Base-by-base conservation (phyloP, 1,140 invertebrate species). In the Eriocheir sinensis region DNA sequence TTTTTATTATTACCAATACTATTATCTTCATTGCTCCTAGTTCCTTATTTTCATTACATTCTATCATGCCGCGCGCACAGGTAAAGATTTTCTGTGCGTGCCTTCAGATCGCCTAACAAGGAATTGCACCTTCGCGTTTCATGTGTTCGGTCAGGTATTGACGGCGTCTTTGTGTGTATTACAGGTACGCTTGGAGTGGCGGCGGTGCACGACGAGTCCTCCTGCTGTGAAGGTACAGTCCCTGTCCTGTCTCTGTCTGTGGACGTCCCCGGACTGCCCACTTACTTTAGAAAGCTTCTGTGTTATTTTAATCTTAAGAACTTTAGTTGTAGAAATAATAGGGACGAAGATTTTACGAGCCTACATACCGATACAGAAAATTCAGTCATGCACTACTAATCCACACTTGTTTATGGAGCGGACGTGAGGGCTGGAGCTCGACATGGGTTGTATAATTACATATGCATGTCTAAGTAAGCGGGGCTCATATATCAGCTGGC, bases 131-230 rank as follows among this genome's bases (percentile, higher is more conserved):
- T n/a, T n/a, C n/a, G n/a, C n/a, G n/a, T n/a, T n/a, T n/a, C n/a
- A n/a, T n/a, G n/a, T n/a, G n/a, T n/a, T n/a, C n/a, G n/a, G n/a
- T n/a, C n/a, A 12, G 21, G 60, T 86, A 38, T 2, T 86, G 83
- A 40, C 30, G 83, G 4, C 6, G 0, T 2, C 30, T 86, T 15
- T 86, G 12, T 86, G 36, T 86, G 32, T 89, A 27, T 89, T 27
- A 0, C 86, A 89, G 86, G 86, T 89, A 89, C 86, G 86, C 86
- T 89, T 40, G 86, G 86, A 89, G 86, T 89, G 36, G 86, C 86
- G 38, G 44, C 86, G 21, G 86, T 89, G 34, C 86, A 89, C 86
- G 86, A 89, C 86, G 86, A 48, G 15, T 89, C 86, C 40, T 89
- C 86, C 27, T 89, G 86, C 44, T 89, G 86, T 89, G 86, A 89